Base-by-base conservation (phyloP, 2,113 vertebrate species). In the Macquaria ambigua region DNA sequence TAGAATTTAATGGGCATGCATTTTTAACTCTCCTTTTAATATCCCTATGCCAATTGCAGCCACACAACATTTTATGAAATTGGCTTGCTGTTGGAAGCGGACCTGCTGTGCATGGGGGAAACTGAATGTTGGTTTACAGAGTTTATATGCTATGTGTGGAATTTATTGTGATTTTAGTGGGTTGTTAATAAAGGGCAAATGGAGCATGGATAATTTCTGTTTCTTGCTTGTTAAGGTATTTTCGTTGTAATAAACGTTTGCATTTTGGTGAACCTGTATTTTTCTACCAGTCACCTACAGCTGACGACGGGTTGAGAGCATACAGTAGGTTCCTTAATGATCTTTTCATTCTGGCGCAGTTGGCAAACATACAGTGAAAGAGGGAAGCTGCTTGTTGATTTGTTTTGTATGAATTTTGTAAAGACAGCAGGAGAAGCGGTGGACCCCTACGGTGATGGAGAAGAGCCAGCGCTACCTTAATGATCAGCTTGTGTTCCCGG, bases 1-100 rank as follows among this genome's bases (percentile, higher is more conserved):
- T 31, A 64, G 16, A 48, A 63, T 63, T 78, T 41, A 48, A 43
- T 58, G 48, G 21, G 8, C 16, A 41, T 70, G 1, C 43, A 63
- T 80, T 71, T 86, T 71, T 78, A 64, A 82, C 55, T 79, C 20
- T 62, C 31, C 15, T 34, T 83, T 53, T 39, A 63, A 66, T 71
- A 78, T 78, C 81, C 21, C 7, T 56, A 62, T 81, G 25, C 25
- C 18, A 25, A 25, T n/a, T 39, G 41, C 31, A 50, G 62, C 37
- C 4, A 6, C 48, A 23, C 23, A 64, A 25, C 21, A 74, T 50
- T 70, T 80, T 10, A 63, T 34, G 31, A 79, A 20, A 74, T 41
- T 37, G 5, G 14, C 41, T 75, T 12, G 1, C 59, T 69, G 74
- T 31, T 41, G 28, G 7, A 55, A 8, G 62, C 61, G 63, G 52